Conservation (phyloP, 2,888 invertebrate species). For the Archips xylosteana region DNA sequence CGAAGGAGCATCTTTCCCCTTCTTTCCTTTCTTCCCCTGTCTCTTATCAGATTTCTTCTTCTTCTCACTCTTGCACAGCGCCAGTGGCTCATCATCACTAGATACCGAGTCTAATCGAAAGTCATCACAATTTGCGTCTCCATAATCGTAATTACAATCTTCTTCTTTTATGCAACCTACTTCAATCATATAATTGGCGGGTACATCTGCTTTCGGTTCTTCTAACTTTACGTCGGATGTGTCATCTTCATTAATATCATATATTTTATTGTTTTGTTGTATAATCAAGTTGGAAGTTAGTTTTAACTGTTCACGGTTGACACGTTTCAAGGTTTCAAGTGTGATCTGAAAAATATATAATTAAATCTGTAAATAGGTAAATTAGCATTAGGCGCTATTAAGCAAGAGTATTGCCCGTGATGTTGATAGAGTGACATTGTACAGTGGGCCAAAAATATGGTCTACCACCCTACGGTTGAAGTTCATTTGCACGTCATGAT, state of each 20-base stretch:
- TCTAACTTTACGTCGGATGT: slow-evolving; percentile 54
- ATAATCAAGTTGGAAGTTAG: slow-evolving; percentile 52
- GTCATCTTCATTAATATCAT: slow-evolving; percentile 39
- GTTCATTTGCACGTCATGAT: too few species aligned
- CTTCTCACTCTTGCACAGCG: slow-evolving; percentile 60
- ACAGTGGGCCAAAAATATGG: too few species aligned
- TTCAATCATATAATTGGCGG: slow-evolving; percentile 45
- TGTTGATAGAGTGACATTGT: too few species aligned
- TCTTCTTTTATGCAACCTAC: slow-evolving; percentile 60
- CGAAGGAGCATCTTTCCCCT: slow-evolving; percentile 41
- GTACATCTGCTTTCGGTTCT: slow-evolving; percentile 45
- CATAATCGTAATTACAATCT: slow-evolving; percentile 43
- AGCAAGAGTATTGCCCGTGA: too few species aligned
- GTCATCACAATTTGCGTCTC: slow-evolving; percentile 45
- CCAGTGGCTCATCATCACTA: slow-evolving; percentile 70
- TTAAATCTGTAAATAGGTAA: too few species aligned
- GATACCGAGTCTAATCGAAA: slow-evolving; percentile 46
- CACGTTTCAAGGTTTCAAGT: slow-evolving; percentile 50
- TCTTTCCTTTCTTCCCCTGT: slow-evolving; percentile 51
- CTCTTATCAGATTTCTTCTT: slow-evolving; percentile 53
- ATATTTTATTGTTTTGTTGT: slow-evolving; percentile 43
- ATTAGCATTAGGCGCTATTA: too few species aligned
- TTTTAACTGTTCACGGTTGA: slow-evolving; percentile 46
- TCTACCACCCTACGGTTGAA: too few species aligned
- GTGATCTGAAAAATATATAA: slow-evolving; percentile 22